Conservation (phyloP, 2,888 invertebrate species). For the Scaeva pyrastri region DNA sequence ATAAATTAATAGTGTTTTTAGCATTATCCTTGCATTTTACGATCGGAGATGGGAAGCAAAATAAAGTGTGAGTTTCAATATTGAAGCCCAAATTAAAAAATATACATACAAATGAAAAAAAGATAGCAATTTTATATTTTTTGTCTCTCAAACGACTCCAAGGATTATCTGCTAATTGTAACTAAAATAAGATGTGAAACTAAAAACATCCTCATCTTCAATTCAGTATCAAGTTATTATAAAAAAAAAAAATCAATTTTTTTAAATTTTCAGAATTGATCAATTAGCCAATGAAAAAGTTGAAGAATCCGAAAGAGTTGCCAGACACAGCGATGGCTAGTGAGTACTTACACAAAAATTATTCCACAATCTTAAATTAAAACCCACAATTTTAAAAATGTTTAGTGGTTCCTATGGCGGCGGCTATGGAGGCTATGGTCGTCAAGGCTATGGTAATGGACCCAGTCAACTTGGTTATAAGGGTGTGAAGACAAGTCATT, state of each 20-base stretch:
- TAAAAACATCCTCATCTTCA: too few relatives aligned
- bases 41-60: conserved; percentile 56
- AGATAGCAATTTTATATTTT: too few relatives aligned
- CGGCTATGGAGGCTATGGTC: not conserved
- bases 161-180: too few relatives aligned
- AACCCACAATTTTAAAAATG: too few relatives aligned
- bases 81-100: not conserved
- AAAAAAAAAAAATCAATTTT: too few relatives aligned
- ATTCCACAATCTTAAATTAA: too few relatives aligned
- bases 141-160: too few relatives aligned
- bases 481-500: not conserved
- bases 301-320: conserved; percentile 15
- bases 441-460: not conserved
- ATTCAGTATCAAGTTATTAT: too few relatives aligned
- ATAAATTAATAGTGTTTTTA: conserved; percentile 48
- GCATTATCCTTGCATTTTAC: conserved; percentile 47
- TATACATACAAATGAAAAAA: too few relatives aligned
- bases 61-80: conserved; percentile 56
- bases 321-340: conserved; percentile 57
- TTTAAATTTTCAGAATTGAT: conserved; percentile 21
- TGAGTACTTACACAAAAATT: conserved; percentile 9
- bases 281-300: not conserved
- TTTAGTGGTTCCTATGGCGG: not conserved
- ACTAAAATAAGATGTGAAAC: too few relatives aligned
- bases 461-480: not conserved